Evolutionary conservation across 2,797 vertebrate genomes (phyloP).

Genomic region (Eospalax fontanierii): DNA sequence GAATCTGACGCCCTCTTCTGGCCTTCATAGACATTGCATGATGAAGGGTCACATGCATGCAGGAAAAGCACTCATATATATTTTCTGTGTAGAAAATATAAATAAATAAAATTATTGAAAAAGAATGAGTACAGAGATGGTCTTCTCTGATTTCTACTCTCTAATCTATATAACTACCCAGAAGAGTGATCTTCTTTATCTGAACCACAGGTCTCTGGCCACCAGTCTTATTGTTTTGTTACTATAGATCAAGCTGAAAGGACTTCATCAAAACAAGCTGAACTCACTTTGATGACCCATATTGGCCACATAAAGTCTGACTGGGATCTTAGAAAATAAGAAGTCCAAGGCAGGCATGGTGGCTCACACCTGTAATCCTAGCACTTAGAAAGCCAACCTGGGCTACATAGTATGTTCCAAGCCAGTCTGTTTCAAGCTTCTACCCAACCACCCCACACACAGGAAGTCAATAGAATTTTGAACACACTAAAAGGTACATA

Average conservation of each 20-base stretch:
- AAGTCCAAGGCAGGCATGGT: neutral
- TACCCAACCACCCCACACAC: neutral
- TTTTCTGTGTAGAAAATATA: too few relatives aligned
- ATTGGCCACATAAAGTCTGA: neutral
- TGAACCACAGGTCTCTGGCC: neutral
- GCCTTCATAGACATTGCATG: too few relatives aligned
- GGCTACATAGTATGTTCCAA: neutral
- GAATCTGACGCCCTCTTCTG: too few relatives aligned
- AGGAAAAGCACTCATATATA: too few relatives aligned
- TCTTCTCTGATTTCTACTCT: neutral
- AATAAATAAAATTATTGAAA: too few relatives aligned
- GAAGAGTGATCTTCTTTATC: constrained; percentile 54
- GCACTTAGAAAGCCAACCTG: neutral
- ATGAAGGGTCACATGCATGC: too few relatives aligned
- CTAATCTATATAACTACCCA: neutral
- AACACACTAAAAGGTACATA: neutral
- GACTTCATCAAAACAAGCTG: neutral
- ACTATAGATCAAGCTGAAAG: neutral
- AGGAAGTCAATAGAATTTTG: neutral
- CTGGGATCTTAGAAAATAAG: constrained; percentile 40
- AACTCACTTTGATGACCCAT: neutral
- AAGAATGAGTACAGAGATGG: constrained; percentile 7
- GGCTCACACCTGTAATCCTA: neutral
- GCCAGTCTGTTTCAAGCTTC: neutral
- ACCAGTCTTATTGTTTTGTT: constrained; percentile 1